Evolutionary conservation across 2,113 vertebrate genomes (phyloP).

Genomic region (Trinectes maculatus): DNA sequence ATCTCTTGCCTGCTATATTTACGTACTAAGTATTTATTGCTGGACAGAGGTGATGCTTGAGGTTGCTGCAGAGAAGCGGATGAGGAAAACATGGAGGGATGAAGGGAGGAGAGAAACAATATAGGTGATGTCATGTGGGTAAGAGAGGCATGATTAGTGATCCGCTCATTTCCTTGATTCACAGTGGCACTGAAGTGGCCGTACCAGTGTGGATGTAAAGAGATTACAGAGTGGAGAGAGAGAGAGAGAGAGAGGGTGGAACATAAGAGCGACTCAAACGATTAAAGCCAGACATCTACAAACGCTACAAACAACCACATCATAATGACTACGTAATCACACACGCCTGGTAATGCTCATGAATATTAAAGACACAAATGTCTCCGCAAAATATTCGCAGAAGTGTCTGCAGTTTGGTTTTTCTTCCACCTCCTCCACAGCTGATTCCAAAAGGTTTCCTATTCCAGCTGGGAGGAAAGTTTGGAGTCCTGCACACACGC

Average conservation of each 20-base stretch:
- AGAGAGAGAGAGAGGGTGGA: not conserved
- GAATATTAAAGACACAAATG: not conserved
- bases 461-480: constrained; percentile 23
- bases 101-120: not conserved
- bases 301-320: not conserved
- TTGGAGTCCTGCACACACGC: constrained; percentile 2
- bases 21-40: too few relatives aligned
- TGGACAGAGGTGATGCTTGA: too few relatives aligned
- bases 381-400: not conserved
- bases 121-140: too few relatives aligned
- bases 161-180: too few relatives aligned
- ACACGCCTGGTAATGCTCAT: not conserved
- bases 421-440: not conserved
- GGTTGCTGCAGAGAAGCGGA: too few relatives aligned
- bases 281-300: constrained; percentile 5
- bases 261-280: not conserved
- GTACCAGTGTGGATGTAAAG: too few relatives aligned
- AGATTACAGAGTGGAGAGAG: not conserved
- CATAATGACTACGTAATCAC: not conserved
- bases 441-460: constrained; percentile 23
- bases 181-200: too few relatives aligned
- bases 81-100: too few relatives aligned
- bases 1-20: too few relatives aligned
- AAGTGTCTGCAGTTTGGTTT: not conserved
- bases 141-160: too few relatives aligned